Conservation (phyloP, 1,140 invertebrate species). For the Psilanteris sp. region DNA sequence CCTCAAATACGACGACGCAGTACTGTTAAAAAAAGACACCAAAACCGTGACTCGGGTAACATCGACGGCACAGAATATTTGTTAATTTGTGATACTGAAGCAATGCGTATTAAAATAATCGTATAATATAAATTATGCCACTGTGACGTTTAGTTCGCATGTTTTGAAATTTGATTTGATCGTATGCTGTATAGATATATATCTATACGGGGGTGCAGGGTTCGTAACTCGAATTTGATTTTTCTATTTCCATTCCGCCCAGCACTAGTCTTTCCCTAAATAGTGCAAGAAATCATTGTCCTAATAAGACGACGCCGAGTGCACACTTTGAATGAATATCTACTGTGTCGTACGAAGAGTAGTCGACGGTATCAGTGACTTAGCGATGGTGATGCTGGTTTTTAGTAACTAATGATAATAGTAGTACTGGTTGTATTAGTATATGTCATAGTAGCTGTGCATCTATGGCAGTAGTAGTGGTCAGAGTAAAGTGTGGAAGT, state of each 20-base stretch:
- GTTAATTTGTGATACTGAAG: too few species aligned
- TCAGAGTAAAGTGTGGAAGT: conserved; percentile 79
- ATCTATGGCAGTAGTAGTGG: conserved; percentile 66
- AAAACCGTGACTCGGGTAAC: too few species aligned
- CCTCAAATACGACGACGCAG: too few species aligned
- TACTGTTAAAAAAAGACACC: too few species aligned
- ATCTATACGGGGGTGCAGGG: too few species aligned
- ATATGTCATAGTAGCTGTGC: conserved; percentile 61
- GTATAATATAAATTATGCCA: too few species aligned
- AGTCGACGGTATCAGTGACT: conserved; percentile 45
- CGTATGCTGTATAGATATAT: too few species aligned
- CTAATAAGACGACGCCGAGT: conserved; percentile 72
- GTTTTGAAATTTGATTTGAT: too few species aligned
- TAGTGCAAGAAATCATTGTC: conserved; percentile 12
- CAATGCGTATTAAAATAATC: too few species aligned
- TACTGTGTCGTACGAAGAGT: conserved; percentile 30
- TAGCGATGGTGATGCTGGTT: conserved; percentile 58
- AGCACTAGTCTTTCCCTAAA: conserved; percentile 2
- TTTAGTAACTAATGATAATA: conserved; percentile 59
- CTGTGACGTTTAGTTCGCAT: too few species aligned
- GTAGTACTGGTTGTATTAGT: conserved; percentile 64
- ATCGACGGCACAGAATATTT: too few species aligned
- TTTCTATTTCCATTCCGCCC: background rate
- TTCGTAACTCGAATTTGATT: conserved; percentile 3
- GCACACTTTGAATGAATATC: conserved; percentile 61